phyloP scores from a whole-genome alignment of 2,113 vertebrate genomes.

The Alethe diademata region DNA sequence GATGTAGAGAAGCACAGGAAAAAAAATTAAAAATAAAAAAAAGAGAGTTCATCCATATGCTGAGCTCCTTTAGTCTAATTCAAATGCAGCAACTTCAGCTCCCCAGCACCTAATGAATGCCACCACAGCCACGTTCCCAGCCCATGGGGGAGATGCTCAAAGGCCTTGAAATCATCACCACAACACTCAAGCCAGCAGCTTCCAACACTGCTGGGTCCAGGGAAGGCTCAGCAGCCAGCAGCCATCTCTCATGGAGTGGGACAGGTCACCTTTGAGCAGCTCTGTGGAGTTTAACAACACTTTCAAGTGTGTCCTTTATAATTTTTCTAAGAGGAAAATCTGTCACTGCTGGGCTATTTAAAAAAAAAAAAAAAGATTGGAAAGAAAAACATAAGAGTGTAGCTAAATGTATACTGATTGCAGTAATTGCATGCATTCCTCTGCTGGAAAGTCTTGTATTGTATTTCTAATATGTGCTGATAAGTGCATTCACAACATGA shows the following conservation, averaged over 20 bases:
- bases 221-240: background rate
- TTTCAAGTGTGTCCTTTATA: background rate
- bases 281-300: background rate
- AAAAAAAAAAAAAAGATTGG: background rate
- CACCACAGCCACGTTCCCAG: background rate
- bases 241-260: background rate
- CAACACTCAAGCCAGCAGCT: background rate
- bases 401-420: conserved; percentile 69
- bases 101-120: background rate
- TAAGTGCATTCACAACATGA: conserved; percentile 75
- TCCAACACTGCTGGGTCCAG: background rate
- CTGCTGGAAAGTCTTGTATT: conserved; percentile 52
- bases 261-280: background rate
- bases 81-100: background rate
- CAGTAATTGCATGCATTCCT: conserved; percentile 66
- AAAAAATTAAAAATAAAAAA: background rate
- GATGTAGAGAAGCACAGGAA: background rate
- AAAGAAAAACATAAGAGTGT: conserved; percentile 36
- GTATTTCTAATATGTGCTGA: conserved; percentile 69
- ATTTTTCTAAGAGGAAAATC: background rate
- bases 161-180: background rate
- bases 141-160: background rate
- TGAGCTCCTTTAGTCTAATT: background rate
- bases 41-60: background rate
- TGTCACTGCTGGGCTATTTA: background rate